Evolutionary conservation across 2,797 vertebrate genomes (phyloP), one percentile per base, ranked within the genome.

Genomic region (Vultur gryphus): DNA sequence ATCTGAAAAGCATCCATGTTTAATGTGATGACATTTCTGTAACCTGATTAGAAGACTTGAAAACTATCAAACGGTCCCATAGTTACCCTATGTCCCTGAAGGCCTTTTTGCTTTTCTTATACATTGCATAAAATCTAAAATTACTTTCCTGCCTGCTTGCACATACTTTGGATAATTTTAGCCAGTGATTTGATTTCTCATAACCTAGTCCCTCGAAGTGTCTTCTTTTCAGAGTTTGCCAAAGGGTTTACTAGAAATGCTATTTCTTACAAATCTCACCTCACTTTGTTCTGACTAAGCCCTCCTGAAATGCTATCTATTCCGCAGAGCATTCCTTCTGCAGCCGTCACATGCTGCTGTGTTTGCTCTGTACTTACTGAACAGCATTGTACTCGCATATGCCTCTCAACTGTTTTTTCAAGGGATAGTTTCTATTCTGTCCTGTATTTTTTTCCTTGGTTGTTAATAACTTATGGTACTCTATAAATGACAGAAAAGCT

Each of bases 231-330:
- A 78, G 69, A 70, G 24, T 85, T 80, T 91, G 79, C 39, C 80
- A 84, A 94, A 87, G 43, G 16, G n/a, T 85, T 96, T 64, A 24
- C 72, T 88, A 94, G 84, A 94, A 93, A 89, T 83, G 78, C 31
- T 83, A 48, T 44, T 90, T 95, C 46, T 95, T 76, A 90, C 31
- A 54, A 72, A 65, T 69, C 31, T 80, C 64, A 58, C 48, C 81
- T 94, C 80, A 54, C 70, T 92, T 87, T 72, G 65, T 65, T 95
- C 57, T 96, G 85, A 95, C 87, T 96, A 82, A 96, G 51, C 37
- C 48, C 71, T 94, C 41, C 81, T 84, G 54, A 94, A 95, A 93
- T 75, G 44, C 57, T 93, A 28, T 93, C 66, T 95, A 66, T 67
- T 97, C 91, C 19, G 2, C 75, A 88, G 93, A 87, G 70, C 75